Percentiles rank a stretch among this genome's conserved stretches.
These are phyloP conservation scores for Nasonovia ribisnigri DNA, from an alignment of 2,888 invertebrate genomes.

Conservation along the genomic window DNA sequence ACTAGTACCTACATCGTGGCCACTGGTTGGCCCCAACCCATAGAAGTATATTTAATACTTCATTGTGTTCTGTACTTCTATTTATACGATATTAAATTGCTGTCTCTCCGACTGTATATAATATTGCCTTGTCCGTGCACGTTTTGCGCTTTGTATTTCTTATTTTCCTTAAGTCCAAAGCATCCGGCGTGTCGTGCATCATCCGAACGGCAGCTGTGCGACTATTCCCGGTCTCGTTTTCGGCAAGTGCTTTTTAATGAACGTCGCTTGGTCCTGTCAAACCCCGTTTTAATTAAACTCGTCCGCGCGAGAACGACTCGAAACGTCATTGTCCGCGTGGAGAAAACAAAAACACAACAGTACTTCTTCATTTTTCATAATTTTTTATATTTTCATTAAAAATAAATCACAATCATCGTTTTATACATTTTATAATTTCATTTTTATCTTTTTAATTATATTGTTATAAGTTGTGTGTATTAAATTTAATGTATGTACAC, in stretches of 20 bases:
- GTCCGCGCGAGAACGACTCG: neutral
- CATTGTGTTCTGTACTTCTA: neutral
- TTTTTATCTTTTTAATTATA: neutral
- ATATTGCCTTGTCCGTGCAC: neutral
- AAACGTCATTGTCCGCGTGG: neutral
- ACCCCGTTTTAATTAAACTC: constrained; percentile 60
- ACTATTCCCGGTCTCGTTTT: constrained; percentile 13
- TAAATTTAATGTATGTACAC: constrained; percentile 3
- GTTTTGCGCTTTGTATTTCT: neutral
- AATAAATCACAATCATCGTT: constrained; percentile 59
- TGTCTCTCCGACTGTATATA: neutral
- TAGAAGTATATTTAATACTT: no score
- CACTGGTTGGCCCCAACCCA: neutral
- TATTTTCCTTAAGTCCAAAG: neutral
- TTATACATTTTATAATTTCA: neutral
- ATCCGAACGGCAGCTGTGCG: constrained; percentile 32
- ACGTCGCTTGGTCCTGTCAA: constrained; percentile 25
- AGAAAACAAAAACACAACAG: constrained; percentile 9
- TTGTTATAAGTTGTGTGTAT: neutral
- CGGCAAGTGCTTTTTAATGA: constrained; percentile 60
- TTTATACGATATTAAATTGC: neutral
- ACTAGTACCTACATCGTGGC: neutral
- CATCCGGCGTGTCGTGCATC: constrained; percentile 41
- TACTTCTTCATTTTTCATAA: constrained; percentile 26
- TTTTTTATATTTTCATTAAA: constrained; percentile 49